Percentiles rank a stretch among this genome's conserved stretches.
phyloP scores from a whole-genome alignment of 2,797 vertebrate genomes.

The Hirundo rustica region DNA sequence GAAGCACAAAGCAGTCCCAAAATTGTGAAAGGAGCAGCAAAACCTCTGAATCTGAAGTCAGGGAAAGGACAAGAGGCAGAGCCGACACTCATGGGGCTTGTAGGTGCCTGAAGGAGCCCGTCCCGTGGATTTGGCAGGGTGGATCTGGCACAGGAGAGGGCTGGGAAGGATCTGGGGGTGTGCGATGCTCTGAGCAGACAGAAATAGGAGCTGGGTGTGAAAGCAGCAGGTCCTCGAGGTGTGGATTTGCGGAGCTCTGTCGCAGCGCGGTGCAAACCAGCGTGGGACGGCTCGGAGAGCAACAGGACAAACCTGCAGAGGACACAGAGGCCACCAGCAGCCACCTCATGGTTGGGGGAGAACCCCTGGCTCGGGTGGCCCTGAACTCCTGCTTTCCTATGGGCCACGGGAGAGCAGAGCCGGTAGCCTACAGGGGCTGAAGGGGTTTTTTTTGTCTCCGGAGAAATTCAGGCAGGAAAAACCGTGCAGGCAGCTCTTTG shows the following conservation, averaged over 20 bases:
- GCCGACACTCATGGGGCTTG: neutral
- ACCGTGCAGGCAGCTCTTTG: neutral
- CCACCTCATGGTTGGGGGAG: neutral
- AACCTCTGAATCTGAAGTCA: neutral
- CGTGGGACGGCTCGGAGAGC: neutral
- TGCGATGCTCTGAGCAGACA: neutral
- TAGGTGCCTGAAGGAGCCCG: neutral
- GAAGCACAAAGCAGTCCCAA: neutral
- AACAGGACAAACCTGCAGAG: neutral
- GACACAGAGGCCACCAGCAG: neutral
- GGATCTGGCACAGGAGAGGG: neutral
- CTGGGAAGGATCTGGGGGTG: neutral
- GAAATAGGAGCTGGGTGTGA: neutral
- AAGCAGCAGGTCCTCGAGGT: neutral
- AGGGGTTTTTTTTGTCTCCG: neutral
- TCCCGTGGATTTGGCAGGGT: neutral
- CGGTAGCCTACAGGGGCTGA: neutral
- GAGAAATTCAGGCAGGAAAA: neutral
- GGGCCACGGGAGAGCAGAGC: neutral
- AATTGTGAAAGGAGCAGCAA: neutral
- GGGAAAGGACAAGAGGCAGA: neutral
- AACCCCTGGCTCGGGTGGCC: neutral
- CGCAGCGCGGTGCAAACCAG: fast-evolving
- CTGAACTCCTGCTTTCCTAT: neutral
- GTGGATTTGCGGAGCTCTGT: neutral